Evolutionary conservation across 2,113 vertebrate species (phyloP), one percentile per base, ranked within the genome.

Genomic region (Eptesicus fuscus): DNA sequence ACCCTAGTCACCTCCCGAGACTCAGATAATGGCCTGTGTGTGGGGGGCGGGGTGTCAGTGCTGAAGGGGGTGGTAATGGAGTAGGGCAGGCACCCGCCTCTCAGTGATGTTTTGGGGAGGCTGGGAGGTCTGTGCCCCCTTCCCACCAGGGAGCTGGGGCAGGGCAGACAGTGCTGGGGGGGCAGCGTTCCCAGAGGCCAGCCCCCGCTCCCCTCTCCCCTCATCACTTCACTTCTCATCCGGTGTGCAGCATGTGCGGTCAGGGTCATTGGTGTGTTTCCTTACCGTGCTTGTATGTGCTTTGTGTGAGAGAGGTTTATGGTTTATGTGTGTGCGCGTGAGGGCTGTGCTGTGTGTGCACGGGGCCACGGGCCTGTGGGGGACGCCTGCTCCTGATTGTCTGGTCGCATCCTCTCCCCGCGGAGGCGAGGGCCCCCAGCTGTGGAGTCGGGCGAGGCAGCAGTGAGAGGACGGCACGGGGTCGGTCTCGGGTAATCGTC

Each of bases 221-320:
- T 65, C 74, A 22, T 59, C n/a, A 17, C 32, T 4, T 37, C 61
- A 37, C 83, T 40, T 6, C 61, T 83, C 40, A 13, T 44, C 87
- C 40, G 1, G 87, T 76, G 65, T 89, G 78, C 84, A 74, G 86
- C 73, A 80, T n/a, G 17, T 9, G 8, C 42, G 7, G 7, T 94
- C 69, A 80, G 83, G 76, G 92, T 90, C 37, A 92, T 92, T 63
- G 71, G 77, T 85, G 87, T 90, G 67, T 86, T 91, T 85, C 90
- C 92, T 95, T 93, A 71, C 88, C 83, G 84, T 71, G 88, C 79
- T 96, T 93, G 92, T 83, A 71, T 83, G 88, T 95, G 82, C 82
- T 94, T 73, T 88, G 74, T 95, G 82, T 96, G 69, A 63, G 16
- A 63, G 76, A 86, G 59, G 80, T 71, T 93, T 88, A 88, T 77